Evolutionary conservation across 1,140 invertebrate species (phyloP).

Genomic region (Calliphora vicina): DNA sequence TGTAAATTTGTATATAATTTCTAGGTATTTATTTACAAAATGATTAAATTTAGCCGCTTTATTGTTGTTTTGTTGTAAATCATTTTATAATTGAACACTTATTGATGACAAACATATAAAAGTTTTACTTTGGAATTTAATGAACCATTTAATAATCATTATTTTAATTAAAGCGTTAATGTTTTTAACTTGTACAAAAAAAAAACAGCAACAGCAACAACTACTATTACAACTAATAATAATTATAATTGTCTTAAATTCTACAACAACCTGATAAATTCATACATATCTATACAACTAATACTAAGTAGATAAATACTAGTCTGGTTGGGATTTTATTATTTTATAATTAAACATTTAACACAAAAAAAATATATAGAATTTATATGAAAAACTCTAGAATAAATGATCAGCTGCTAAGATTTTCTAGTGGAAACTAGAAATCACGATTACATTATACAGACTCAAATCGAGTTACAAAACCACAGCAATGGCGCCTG

Average conservation of each 20-base stretch:
- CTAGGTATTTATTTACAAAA: background rate
- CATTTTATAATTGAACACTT: slow-evolving; percentile 1
- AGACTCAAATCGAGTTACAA: background rate
- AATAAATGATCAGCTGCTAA: background rate
- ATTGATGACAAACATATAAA: slow-evolving; percentile 1
- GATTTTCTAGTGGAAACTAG: background rate
- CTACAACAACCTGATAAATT: background rate
- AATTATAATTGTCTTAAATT: background rate
- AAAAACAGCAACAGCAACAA: background rate
- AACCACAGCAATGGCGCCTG: no score
- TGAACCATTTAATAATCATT: slow-evolving; percentile 22
- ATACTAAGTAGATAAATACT: no score
- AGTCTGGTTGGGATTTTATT: background rate
- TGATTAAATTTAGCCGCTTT: background rate
- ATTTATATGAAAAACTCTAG: background rate
- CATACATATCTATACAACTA: no score
- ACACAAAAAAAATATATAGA: background rate
- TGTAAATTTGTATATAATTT: no score
- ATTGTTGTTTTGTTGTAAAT: background rate
- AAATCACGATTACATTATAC: no score
- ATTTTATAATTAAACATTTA: background rate
- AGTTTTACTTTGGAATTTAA: slow-evolving; percentile 2
- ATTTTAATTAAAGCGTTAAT: slow-evolving; percentile 24
- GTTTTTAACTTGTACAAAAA: background rate
- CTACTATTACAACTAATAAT: background rate